Evolutionary conservation across 2,888 invertebrate species (phyloP).

Genomic region (Ellobium chinense): DNA sequence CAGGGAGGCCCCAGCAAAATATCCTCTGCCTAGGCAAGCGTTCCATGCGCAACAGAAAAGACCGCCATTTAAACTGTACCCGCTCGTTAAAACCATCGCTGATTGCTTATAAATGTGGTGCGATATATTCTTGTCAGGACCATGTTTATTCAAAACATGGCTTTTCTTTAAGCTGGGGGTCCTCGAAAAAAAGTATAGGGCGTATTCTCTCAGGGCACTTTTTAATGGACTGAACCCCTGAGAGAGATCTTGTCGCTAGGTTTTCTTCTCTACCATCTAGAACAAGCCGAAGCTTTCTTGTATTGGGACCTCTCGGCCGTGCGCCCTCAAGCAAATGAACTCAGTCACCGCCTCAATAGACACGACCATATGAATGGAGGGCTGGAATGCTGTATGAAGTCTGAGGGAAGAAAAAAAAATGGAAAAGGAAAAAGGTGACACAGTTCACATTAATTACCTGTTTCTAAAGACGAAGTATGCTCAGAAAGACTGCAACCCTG

Average conservation of each 20-base stretch:
- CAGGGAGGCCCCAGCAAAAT: too few relatives aligned
- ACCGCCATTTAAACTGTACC: not conserved
- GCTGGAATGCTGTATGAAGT: not conserved
- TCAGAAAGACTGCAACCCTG: too few relatives aligned
- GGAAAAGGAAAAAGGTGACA: too few relatives aligned
- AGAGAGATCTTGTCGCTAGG: not conserved
- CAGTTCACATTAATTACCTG: not conserved
- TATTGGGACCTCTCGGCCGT: not conserved
- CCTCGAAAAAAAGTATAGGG: not conserved
- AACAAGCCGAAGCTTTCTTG: not conserved
- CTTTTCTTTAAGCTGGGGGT: not conserved
- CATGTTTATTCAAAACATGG: constrained; percentile 12
- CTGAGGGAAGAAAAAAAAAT: not conserved
- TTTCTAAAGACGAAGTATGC: too few relatives aligned
- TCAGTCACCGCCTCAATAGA: not conserved
- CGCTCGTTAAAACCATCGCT: not conserved
- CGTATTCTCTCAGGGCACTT: not conserved
- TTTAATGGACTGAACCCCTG: not conserved
- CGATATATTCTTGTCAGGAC: not conserved
- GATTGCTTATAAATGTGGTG: not conserved
- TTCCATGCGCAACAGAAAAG: too few relatives aligned
- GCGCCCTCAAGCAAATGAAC: not conserved
- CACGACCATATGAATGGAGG: not conserved
- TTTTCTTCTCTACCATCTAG: not conserved
- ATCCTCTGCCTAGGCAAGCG: too few relatives aligned